Conservation (phyloP, 2,113 vertebrate species). For the Thermophis baileyi region DNA sequence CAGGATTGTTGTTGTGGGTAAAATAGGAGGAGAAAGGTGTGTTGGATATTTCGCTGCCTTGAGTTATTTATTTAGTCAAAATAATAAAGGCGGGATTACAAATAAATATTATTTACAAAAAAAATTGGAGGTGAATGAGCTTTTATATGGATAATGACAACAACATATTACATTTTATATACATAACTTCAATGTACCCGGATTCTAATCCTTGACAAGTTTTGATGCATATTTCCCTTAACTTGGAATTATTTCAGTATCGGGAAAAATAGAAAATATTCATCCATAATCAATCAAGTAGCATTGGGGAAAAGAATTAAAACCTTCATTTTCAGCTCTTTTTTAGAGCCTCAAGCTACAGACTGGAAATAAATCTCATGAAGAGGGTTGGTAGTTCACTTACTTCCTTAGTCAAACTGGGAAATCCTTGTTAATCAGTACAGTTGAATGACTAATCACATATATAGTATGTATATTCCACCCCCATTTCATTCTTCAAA, state of each 20-base stretch:
- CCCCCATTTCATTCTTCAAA: not conserved
- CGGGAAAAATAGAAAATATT: not conserved
- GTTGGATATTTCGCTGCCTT: not conserved
- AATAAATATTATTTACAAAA: not conserved
- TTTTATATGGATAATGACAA: not conserved
- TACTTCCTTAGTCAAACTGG: not conserved
- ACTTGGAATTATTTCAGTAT: not conserved
- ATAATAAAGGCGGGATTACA: not conserved
- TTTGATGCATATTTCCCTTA: not conserved
- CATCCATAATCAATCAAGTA: not conserved
- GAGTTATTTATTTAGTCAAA: not conserved
- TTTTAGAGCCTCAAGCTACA: not conserved
- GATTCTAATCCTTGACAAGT: not conserved
- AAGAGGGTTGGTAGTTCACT: not conserved
- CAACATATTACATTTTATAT: not conserved
- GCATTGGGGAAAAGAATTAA: not conserved
- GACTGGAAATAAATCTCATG: not conserved
- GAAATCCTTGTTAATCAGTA: not conserved
- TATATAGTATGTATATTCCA: not conserved
- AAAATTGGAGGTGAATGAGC: not conserved
- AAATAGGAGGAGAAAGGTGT: not conserved
- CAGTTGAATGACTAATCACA: not conserved
- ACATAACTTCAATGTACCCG: not conserved
- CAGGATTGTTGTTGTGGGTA: not conserved
- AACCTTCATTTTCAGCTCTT: not conserved